These are phyloP conservation scores for Spodoptera frugiperda DNA, from an alignment of 1,140 invertebrate species.

Conservation along the genomic window DNA sequence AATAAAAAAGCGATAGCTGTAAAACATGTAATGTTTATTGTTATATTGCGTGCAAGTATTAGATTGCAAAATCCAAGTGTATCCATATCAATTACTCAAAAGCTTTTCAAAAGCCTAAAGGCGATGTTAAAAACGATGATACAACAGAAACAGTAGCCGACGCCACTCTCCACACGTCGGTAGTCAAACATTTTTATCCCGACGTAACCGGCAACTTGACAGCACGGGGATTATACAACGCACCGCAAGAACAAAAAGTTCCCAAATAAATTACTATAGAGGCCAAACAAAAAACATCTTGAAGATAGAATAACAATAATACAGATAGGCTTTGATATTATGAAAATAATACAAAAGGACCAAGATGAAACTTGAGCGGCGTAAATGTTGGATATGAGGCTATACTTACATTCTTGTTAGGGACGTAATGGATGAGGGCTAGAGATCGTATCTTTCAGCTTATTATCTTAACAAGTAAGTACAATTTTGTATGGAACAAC, in stretches of 20 bases:
- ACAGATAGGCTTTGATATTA: conserved; percentile 69
- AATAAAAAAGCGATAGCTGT: not conserved
- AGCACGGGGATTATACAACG: conserved; percentile 76
- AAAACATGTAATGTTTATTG: conserved; percentile 1
- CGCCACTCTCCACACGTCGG: conserved; percentile 60
- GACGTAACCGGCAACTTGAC: conserved; percentile 67
- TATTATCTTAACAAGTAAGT: not conserved
- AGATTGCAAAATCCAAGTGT: not conserved
- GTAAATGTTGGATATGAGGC: conserved; percentile 44
- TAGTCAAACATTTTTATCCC: conserved; percentile 68
- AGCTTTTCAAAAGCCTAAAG: not conserved
- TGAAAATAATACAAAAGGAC: conserved; percentile 74
- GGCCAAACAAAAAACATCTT: conserved; percentile 81
- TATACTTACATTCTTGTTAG: conserved; percentile 23
- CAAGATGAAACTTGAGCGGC: conserved; percentile 72
- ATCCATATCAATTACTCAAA: not conserved
- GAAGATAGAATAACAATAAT: conserved; percentile 83
- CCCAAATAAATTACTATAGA: conserved; percentile 79
- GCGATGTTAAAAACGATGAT: conserved; percentile 16
- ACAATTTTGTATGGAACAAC: not conserved
- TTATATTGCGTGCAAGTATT: not conserved
- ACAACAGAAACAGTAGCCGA: conserved; percentile 34
- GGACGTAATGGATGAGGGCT: conserved; percentile 13
- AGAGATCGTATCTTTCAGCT: not conserved
- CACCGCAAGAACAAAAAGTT: conserved; percentile 74